phyloP scores from a whole-genome alignment of 1,140 invertebrate species.

The Hirudo medicinalis region DNA sequence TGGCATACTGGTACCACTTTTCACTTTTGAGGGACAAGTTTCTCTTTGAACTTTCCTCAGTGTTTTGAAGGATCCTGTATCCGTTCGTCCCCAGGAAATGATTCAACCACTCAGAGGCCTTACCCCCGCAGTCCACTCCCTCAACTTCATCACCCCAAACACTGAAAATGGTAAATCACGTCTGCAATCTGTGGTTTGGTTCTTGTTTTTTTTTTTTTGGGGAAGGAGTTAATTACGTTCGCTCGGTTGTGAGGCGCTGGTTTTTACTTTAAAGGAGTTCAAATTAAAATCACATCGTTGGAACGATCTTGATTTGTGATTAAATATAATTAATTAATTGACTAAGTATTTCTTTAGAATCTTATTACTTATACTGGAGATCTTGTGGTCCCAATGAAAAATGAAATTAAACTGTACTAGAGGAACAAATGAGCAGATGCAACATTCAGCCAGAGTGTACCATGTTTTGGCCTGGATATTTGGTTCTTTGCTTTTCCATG shows the following conservation, averaged over 20 bases:
- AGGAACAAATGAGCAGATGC: too few species aligned
- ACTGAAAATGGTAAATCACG: constrained; percentile 23
- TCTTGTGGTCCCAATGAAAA: too few species aligned
- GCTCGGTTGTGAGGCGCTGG: too few species aligned
- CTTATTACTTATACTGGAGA: too few species aligned
- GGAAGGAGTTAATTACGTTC: too few species aligned
- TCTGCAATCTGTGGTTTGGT: not conserved
- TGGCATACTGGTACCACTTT: constrained; percentile 27
- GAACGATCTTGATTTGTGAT: not conserved
- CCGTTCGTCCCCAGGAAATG: constrained; percentile 29
- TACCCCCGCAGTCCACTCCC: constrained; percentile 35
- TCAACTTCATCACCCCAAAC: constrained; percentile 27
- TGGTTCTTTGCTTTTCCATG: not conserved
- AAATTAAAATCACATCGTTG: not conserved
- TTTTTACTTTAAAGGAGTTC: too few species aligned
- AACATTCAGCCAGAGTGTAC: too few species aligned
- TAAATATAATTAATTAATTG: not conserved
- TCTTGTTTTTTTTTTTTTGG: too few species aligned
- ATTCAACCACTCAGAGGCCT: constrained; percentile 33
- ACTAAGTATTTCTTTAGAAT: not conserved
- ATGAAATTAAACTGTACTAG: too few species aligned
- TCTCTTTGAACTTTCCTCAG: constrained; percentile 25
- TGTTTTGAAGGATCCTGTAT: constrained; percentile 31
- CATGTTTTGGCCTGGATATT: too few species aligned
- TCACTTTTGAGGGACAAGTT: constrained; percentile 27